Evolutionary conservation across 2,888 invertebrate species (phyloP), one percentile per base, ranked within the genome.

Genomic region (Uloborus plumipes): DNA sequence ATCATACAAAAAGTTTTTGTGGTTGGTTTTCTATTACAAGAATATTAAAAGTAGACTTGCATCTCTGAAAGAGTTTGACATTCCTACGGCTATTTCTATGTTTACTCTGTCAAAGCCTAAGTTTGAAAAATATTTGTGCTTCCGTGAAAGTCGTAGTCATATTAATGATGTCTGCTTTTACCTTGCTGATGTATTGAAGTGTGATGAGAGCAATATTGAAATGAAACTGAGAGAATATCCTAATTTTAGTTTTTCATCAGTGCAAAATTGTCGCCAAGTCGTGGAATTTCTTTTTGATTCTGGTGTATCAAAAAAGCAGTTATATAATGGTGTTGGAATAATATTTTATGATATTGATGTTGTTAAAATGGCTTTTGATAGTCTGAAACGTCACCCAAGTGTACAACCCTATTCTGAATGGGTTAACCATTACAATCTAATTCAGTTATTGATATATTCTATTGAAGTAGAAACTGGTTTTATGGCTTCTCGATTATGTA

Each of bases 361-460:
- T 50, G 79, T 79, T 3, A 72, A 72, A 61, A 7, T 18, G 2
- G 47, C 47, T 61, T 79, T 73, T 49, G 39, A 73, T 22, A 53
- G 59, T 13, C 51, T 79, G 11, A 26, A 58, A 55, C 61, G 22
- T 50, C 66, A 67, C 39, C 47, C 59, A 39, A 31, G 15, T 4
- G 66, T 39, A 31, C 73, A 67, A 26, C 79, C 79, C 4, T 73
- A 50, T 55, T 13, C 47, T 31, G 69, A 80, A 20, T 80, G 80
- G 80, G 13, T 20, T 39, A 47, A 59, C 2, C 80, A 80, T 67
- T 74, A 50, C 26, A 74, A 80, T 58, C 61, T 80, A 49, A 47
- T 80, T 55, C 80, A 74, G 9, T 64, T 80, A 49, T 50, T 80
- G 18, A 74, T 74, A 16, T 80, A 80, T 74, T 3, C 18, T 26